Evolutionary conservation across 2,888 invertebrate species (phyloP).

Genomic region (Anthrax anthrax): DNA sequence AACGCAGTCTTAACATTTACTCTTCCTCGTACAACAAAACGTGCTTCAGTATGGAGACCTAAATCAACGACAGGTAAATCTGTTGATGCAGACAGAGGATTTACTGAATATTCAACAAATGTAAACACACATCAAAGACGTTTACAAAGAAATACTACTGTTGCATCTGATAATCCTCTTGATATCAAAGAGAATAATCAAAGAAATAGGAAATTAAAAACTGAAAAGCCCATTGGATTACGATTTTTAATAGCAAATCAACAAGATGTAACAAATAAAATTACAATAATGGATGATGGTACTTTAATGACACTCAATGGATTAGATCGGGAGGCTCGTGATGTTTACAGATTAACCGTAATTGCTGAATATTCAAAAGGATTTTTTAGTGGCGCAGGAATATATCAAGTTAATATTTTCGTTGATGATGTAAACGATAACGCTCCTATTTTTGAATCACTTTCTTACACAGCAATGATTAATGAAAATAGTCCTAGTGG

Average conservation of each 20-base stretch:
- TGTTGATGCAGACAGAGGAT: neutral
- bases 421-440: conserved; percentile 83
- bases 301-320: conserved; percentile 62
- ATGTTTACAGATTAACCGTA: conserved; percentile 59
- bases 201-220: conserved; percentile 16
- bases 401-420: conserved; percentile 63
- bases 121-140: neutral
- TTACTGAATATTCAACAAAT: neutral
- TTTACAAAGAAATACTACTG: conserved; percentile 2
- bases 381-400: conserved; percentile 51
- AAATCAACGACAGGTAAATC: neutral
- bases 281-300: conserved; percentile 63
- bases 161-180: too few species aligned
- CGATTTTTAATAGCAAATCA: conserved; percentile 70
- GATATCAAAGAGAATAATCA: neutral
- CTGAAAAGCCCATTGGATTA: conserved; percentile 36
- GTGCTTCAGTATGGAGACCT: conserved; percentile 10
- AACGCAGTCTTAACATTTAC: neutral
- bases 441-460: conserved; percentile 59
- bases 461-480: conserved; percentile 60
- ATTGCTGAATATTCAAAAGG: conserved; percentile 65
- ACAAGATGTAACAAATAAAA: conserved; percentile 64
- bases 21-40: conserved; percentile 2
- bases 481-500: conserved; percentile 59
- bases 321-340: conserved; percentile 60